Evolutionary conservation across 2,888 invertebrate species (phyloP).

Genomic region (Himalopsyche anomala): DNA sequence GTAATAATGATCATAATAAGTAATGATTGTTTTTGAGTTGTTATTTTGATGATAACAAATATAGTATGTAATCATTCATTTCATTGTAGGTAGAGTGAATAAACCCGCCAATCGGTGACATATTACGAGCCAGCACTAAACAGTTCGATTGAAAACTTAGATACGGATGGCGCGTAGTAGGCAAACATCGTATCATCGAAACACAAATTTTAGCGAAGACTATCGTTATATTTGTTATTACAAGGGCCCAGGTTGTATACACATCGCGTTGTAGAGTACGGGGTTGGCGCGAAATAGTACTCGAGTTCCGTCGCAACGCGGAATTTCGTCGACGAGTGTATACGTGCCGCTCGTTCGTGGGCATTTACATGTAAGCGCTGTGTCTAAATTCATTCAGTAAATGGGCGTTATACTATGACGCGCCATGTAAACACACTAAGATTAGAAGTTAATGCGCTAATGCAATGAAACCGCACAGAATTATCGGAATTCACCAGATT

Average conservation of each 20-base stretch:
- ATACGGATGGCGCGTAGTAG: background rate
- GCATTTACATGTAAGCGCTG: constrained; percentile 52
- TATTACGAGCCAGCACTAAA: background rate
- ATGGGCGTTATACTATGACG: constrained; percentile 58
- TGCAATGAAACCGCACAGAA: constrained; percentile 47
- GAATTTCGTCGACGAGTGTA: constrained; percentile 38
- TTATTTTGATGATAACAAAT: constrained; percentile 8
- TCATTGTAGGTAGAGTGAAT: background rate
- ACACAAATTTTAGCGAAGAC: background rate
- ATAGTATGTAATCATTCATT: background rate
- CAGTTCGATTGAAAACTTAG: background rate
- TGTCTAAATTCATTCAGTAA: constrained; percentile 57
- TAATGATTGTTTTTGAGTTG: background rate
- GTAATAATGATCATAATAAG: no score
- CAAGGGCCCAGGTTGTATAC: constrained; percentile 12
- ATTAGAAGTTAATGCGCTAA: constrained; percentile 46
- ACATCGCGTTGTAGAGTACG: constrained; percentile 2
- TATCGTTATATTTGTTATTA: background rate
- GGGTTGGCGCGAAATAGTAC: constrained; percentile 53
- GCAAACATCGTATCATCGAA: background rate
- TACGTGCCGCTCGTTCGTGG: constrained; percentile 48
- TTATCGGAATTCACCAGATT: constrained; percentile 53
- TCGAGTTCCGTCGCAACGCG: constrained; percentile 50
- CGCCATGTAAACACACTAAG: constrained; percentile 49
- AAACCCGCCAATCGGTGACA: background rate